Conservation (phyloP, 1,140 invertebrate genomes). For the Drosophila kurseongensis region DNA sequence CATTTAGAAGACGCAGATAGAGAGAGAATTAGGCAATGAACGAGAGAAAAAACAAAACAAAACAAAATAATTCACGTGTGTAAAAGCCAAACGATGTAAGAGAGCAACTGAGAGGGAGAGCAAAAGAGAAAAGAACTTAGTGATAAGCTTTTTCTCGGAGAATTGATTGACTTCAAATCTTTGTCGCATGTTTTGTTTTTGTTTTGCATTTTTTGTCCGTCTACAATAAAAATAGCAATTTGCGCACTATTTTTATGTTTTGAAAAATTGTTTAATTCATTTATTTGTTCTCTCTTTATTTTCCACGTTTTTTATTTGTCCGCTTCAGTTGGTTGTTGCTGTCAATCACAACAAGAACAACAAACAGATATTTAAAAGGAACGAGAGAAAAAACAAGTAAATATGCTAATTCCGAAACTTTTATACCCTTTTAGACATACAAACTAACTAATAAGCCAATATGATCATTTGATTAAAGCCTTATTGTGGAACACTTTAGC, state of each 20-base stretch:
- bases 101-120: conserved; percentile 3
- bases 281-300: conserved; percentile 23
- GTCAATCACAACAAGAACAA: conserved; percentile 32
- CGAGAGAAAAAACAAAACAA: neutral
- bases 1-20: conserved; percentile 50
- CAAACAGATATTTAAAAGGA: neutral
- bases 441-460: neutral
- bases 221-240: conserved; percentile 74
- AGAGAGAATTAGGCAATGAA: neutral
- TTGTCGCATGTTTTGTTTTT: conserved; percentile 58
- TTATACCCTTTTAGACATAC: neutral
- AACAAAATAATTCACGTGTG: conserved; percentile 25
- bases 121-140: conserved; percentile 16
- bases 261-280: conserved; percentile 70
- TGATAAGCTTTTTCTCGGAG: conserved; percentile 29
- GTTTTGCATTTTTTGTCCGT: conserved; percentile 44
- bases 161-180: conserved; percentile 18
- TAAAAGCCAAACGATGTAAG: conserved; percentile 22
- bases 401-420: neutral
- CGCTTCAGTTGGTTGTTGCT: conserved; percentile 57
- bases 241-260: conserved; percentile 83
- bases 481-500: neutral
- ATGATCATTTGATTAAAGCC: neutral
- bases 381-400: neutral
- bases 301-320: conserved; percentile 28